Evolutionary conservation across 2,888 invertebrate species (phyloP).

Genomic region (Oligia latruncula): DNA sequence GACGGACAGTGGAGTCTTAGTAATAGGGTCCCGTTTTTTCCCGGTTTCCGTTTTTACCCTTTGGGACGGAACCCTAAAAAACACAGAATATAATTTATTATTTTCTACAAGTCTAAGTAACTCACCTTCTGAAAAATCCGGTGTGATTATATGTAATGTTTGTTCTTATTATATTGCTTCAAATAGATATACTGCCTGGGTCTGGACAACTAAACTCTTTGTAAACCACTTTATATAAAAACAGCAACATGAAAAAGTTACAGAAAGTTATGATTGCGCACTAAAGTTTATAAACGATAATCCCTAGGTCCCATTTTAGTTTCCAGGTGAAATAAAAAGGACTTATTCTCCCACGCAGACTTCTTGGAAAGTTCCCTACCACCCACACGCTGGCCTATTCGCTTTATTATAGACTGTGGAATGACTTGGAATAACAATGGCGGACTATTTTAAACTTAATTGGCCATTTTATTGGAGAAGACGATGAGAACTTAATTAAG

Average conservation of each 20-base stretch:
- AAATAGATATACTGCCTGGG: background rate
- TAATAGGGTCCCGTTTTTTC: no score
- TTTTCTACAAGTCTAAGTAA: no score
- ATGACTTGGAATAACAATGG: constrained; percentile 8
- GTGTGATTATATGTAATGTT: no score
- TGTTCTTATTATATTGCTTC: background rate
- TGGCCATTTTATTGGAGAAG: background rate
- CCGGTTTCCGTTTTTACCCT: no score
- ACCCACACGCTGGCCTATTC: background rate
- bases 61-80: no score
- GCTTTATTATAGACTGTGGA: background rate
- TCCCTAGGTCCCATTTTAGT: background rate
- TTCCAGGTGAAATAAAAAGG: background rate
- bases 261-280: background rate
- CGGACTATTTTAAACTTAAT: background rate
- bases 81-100: no score
- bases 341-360: background rate
- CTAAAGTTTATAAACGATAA: background rate
- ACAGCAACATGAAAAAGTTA: background rate
- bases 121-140: no score
- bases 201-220: no score
- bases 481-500: background rate
- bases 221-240: background rate
- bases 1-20: no score
- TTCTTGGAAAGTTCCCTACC: background rate